A percentile compares a stretch with the other conserved stretches of the same genome.
Conservation (phyloP, 1,140 invertebrate genomes). For the Planococcus citri region DNA sequence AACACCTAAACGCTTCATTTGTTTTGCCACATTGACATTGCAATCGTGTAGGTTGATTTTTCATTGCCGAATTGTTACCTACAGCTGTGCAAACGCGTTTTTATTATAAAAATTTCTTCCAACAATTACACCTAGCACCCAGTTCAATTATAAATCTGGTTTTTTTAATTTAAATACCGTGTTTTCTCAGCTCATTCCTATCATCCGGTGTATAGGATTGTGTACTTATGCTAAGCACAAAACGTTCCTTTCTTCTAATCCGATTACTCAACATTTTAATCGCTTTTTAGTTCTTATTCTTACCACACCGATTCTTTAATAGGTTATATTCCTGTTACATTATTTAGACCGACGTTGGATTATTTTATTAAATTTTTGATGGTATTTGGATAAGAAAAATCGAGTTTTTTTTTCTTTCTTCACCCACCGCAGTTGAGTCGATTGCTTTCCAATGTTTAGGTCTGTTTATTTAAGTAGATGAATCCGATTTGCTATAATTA, state of each 20-base stretch:
- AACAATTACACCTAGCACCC: background rate
- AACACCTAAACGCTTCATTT: slow-evolving; percentile 9
- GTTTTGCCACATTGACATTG: background rate
- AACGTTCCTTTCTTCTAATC: background rate
- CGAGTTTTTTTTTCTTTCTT: slow-evolving; percentile 1
- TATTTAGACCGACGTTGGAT: background rate
- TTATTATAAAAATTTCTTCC: too few relatives aligned
- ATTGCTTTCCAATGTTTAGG: background rate
- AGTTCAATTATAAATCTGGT: background rate
- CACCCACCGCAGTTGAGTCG: background rate
- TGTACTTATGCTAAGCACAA: background rate
- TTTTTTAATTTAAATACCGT: background rate
- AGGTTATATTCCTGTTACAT: background rate
- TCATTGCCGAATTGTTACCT: background rate
- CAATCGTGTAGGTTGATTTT: background rate
- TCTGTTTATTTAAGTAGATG: too few relatives aligned
- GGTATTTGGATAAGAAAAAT: background rate
- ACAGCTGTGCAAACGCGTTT: too few relatives aligned
- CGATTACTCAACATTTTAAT: slow-evolving; percentile 14
- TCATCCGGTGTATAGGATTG: too few relatives aligned
- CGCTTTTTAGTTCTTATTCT: too few relatives aligned
- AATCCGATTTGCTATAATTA: too few relatives aligned
- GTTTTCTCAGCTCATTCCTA: too few relatives aligned
- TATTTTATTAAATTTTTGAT: background rate
- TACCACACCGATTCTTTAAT: background rate